phyloP scores from a whole-genome alignment of 1,140 invertebrate genomes.

The Drosophila persimilis region DNA sequence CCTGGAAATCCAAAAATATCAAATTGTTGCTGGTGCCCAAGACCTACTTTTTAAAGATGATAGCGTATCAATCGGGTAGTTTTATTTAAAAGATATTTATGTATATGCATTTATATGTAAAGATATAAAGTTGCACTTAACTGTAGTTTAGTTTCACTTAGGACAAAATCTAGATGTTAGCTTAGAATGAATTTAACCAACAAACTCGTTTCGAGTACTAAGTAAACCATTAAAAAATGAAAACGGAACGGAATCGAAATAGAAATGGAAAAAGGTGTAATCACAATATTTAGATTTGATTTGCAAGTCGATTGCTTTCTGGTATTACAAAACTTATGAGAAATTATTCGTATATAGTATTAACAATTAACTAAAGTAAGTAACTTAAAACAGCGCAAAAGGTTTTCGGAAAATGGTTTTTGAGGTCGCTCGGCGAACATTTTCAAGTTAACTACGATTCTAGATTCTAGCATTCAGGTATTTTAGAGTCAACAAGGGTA shows the following conservation, averaged over 20 bases:
- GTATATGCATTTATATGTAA: slow-evolving; percentile 39
- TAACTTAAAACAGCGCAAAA: slow-evolving; percentile 52
- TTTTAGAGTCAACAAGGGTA: slow-evolving; percentile 30
- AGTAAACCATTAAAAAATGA: slow-evolving; percentile 58
- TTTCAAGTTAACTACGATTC: slow-evolving; percentile 41
- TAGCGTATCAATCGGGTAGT: slow-evolving; percentile 17
- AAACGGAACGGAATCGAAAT: slow-evolving; percentile 36
- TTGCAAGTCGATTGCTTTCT: slow-evolving; percentile 29
- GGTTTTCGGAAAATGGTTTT: slow-evolving; percentile 37
- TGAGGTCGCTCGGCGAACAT: slow-evolving; percentile 55
- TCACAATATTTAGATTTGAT: slow-evolving; percentile 66
- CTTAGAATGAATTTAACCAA: slow-evolving; percentile 71
- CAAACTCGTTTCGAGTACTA: slow-evolving; percentile 70
- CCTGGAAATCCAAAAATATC: too few species aligned
- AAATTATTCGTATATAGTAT: slow-evolving; percentile 34
- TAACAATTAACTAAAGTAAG: slow-evolving; percentile 55
- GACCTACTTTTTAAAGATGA: neutral
- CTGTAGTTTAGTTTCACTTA: slow-evolving; percentile 52
- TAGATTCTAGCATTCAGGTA: slow-evolving; percentile 52
- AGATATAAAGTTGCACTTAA: slow-evolving; percentile 57
- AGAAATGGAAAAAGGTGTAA: slow-evolving; percentile 31
- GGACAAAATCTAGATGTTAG: slow-evolving; percentile 61
- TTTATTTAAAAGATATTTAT: slow-evolving; percentile 35
- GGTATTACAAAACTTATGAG: slow-evolving; percentile 22
- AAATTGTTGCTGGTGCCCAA: too few species aligned